Evolutionary conservation across 2,113 vertebrate species (phyloP), one percentile per base, ranked within the genome.

Genomic region (Pipra filicauda): DNA sequence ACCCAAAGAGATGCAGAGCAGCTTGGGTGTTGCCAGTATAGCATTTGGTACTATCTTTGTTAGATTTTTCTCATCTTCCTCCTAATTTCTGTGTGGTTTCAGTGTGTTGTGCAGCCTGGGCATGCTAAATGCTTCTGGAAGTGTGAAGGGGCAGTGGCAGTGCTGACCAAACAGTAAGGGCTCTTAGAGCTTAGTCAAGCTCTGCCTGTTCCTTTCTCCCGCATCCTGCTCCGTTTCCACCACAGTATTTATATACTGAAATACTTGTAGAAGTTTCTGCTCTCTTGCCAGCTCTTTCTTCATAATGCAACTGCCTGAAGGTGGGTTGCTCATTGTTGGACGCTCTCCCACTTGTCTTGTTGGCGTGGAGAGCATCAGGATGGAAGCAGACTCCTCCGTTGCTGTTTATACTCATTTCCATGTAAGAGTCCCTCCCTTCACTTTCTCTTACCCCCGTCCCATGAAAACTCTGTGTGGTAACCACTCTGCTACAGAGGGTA

Each of bases 151-250:
- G 5, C n/a, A 66, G 27, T 1, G 5, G 5, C n/a, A 71, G 27
- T 1, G 4, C 22, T 74, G 65, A 31, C 1, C 0, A 21, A 73
- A 71, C 41, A 5, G 16, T 11, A 5, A 54, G 21, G 24, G 31
- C 37, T 41, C 17, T 41, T 41, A 64, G 37, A 28, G 2, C 22
- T 39, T 58, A 33, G 15, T 24, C 16, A 44, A 44, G 7, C 30
- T 70, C 37, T 78, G 37, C 7, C 37, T 67, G 16, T 30, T 75
- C 31, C 37, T 75, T 43, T 79, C 30, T 75, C 13, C 21, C 46
- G 30, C 20, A 4, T 41, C 28, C 28, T 80, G 43, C n/a, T 82
- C 46, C 0, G 0, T 85, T 80, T 64, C 54, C 35, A 52, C 44
- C 17, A 46, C 30, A 55, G 44, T 15, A 31, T 70, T 81, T 69